phyloP scores from a whole-genome alignment of 2,113 vertebrate species.

The Serilophus lunatus region DNA sequence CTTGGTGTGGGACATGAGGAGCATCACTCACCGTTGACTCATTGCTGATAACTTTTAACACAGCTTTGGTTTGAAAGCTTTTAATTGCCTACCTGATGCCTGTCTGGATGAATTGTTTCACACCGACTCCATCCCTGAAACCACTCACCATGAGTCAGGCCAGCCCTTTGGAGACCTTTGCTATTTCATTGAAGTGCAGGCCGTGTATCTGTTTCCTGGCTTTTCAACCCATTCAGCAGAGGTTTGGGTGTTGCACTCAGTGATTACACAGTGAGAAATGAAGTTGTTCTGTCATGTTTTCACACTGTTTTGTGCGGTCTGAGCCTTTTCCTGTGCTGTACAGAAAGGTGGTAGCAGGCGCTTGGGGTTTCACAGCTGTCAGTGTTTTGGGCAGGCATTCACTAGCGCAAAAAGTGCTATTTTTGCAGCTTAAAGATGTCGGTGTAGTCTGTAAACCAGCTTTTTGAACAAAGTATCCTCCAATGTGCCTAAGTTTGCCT shows the following conservation, averaged over 20 bases:
- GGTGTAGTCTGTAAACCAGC: background rate
- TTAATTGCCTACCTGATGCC: background rate
- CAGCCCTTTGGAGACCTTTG: background rate
- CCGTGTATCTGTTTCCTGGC: constrained; percentile 18
- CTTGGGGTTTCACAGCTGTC: background rate
- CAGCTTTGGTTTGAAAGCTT: background rate
- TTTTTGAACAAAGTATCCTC: background rate
- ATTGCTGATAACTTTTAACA: background rate
- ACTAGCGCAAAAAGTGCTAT: background rate
- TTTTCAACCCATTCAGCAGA: background rate
- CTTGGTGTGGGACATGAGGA: constrained; percentile 1
- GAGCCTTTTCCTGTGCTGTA: background rate
- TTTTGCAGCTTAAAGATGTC: background rate
- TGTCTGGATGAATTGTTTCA: background rate
- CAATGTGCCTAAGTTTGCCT: background rate
- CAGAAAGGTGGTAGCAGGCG: background rate
- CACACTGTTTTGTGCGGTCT: background rate
- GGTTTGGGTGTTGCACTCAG: background rate
- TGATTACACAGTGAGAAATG: background rate
- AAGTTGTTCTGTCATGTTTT: background rate
- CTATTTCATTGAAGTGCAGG: background rate
- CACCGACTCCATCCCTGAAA: background rate
- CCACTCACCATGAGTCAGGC: background rate
- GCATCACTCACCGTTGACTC: background rate
- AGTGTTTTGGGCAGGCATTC: accelerated